Evolutionary conservation across 1,140 invertebrate species (phyloP), one percentile per base, ranked within the genome.

Genomic region (Cydia splendana): DNA sequence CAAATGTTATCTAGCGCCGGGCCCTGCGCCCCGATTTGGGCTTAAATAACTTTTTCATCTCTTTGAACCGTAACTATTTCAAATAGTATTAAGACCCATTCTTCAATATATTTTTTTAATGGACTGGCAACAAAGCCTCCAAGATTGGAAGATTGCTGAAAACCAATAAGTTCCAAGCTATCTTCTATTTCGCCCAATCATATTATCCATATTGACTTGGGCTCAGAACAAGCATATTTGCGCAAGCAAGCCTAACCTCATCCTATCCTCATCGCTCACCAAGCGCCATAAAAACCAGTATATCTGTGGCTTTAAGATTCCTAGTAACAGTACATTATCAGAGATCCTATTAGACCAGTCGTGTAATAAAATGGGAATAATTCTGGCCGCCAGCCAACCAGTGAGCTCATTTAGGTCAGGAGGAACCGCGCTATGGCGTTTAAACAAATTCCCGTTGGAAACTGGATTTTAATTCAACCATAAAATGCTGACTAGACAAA

Each of bases 121-220:
- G n/a, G n/a, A n/a, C 15, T 53, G 51, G 51, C 51, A n/a, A 53
- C 15, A n/a, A 53, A 53, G 48, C 48, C 48, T 20, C 2, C 6
- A 20, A 62, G 18, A 62, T 62, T 15, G 2, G 20, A 57, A 24
- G 18, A 62, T 62, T 62, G 20, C 57, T 62, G 57, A 7, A n/a
- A 62, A 24, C 57, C 18, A 62, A 62, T 53, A 5, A 24, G 4
- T 62, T 10, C 57, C 57, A 62, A 62, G 57, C 57, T 57, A 18
- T 57, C n/a, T 10, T n/a, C 57, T 57, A 18, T 57, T 24, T 62
- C 57, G 57, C 57, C 57, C 57, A 62, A 62, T 20, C 57, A 62
- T 62, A 62, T 62, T 24, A 62, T 62, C 57, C 57, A 20, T 62
- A 62, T 62, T 62, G 57, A 62, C 57, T 62, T 62, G 57, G 57